phyloP scores from a whole-genome alignment of 2,888 invertebrate species.

The Macrostomum cliftonense region DNA sequence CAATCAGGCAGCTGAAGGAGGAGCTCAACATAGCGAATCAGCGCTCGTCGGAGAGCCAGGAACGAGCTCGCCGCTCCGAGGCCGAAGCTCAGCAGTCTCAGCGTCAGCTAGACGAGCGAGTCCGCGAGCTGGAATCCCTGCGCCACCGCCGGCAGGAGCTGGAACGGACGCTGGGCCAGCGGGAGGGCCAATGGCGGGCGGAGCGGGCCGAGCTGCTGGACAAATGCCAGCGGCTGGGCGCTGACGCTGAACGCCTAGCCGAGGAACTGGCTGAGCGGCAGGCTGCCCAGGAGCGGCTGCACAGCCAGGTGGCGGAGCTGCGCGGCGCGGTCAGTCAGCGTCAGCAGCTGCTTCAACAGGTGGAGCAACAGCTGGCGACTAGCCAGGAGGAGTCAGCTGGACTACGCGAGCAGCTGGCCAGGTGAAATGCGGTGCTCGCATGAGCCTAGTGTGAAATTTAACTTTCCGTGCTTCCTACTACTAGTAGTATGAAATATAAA shows the following conservation, averaged over 20 bases:
- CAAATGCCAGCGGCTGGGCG: background rate
- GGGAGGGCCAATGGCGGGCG: conserved; percentile 19
- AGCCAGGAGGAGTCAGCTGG: conserved; percentile 16
- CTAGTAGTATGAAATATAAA: background rate
- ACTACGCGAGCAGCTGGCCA: too few species aligned
- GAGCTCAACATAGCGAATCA: conserved; percentile 20
- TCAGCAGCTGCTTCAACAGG: conserved; percentile 20
- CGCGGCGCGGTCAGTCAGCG: conserved; percentile 12
- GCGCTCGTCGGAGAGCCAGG: conserved; percentile 14
- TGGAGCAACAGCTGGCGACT: conserved; percentile 21
- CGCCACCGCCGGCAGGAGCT: conserved; percentile 20
- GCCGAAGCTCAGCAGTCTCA: conserved; percentile 18
- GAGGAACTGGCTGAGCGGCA: conserved; percentile 1
- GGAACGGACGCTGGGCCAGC: conserved; percentile 21
- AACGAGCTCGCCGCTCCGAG: conserved; percentile 15
- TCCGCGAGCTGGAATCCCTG: background rate
- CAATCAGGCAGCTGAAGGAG: conserved; percentile 19
- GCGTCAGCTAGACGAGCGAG: conserved; percentile 20
- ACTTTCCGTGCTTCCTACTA: too few species aligned
- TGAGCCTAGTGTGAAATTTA: too few species aligned
- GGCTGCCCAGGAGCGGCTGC: conserved; percentile 4
- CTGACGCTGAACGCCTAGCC: conserved; percentile 1
- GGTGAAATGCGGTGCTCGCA: too few species aligned
- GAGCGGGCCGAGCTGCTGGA: conserved; percentile 17
- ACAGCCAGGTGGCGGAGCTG: conserved; percentile 5